Evolutionary conservation across 1,140 invertebrate species (phyloP), one percentile per base, ranked within the genome.

Genomic region (Bombus difficillimus): DNA sequence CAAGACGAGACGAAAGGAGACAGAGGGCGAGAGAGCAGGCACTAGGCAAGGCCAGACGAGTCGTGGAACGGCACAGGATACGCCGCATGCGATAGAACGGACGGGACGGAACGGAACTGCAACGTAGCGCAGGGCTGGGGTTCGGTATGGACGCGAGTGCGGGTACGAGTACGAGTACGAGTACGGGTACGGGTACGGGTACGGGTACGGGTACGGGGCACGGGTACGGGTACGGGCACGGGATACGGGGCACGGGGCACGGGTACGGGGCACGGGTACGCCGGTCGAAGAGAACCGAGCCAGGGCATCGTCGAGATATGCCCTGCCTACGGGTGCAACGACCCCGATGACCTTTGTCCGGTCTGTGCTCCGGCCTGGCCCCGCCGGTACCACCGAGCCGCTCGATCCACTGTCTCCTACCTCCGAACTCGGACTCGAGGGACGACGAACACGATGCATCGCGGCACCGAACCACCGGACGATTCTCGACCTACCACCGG

Each of bases 311-410:
- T 91, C 90, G 92, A 86, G 91, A 94, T 94, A 94, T 94, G 93
- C 93, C 93, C 93, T 93, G 92, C 92, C 93, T 93, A 92, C 93
- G 94, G 93, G 94, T 94, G 94, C 94, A 95, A 94, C 93, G 94
- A 94, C 94, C 94, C 93, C 62, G 81, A 90, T 95, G 94, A 95
- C 94, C 94, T 95, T 95, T 94, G 94, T 92, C 93, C 94, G 92
- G 92, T 90, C 93, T 90, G 92, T 92, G 92, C 93, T 94, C 93
- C 89, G 91, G 87, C 88, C 83, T 83, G 86, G 83, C 91, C 92
- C 88, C 85, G 91, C 88, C 88, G 91, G 91, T 93, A 92, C 91
- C 91, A 83, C 68, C 88, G 81, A 84, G 86, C 78, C 77, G 85
- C 77, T 88, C 88, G 84, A 89, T 86, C 81, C 87, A 78, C 88